A percentile compares a stretch with the other conserved stretches of the same genome.
phyloP scores from a whole-genome alignment of 1,140 invertebrate species.

The Scaptomyza pallida region DNA sequence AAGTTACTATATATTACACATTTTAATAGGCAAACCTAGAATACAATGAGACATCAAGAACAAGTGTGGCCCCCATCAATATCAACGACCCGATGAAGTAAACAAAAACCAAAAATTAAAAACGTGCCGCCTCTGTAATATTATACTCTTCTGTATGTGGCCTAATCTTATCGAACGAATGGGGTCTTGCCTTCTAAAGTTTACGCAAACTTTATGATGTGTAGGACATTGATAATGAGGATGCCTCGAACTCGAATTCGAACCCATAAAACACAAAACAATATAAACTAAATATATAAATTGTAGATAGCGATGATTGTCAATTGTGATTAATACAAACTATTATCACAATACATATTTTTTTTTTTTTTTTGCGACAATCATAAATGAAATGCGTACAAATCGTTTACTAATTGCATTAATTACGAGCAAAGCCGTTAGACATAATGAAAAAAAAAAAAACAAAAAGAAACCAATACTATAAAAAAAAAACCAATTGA shows the following conservation, averaged over 20 bases:
- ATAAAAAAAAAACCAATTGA: too few relatives aligned
- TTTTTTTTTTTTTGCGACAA: constrained; percentile 20
- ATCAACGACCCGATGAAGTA: constrained; percentile 34
- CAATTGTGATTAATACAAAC: constrained; percentile 14
- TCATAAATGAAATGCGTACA: constrained; percentile 62
- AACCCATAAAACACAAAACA: constrained; percentile 15
- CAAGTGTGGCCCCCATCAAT: constrained; percentile 5
- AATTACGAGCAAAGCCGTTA: constrained; percentile 57
- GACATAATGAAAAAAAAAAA: constrained; percentile 25
- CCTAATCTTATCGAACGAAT: constrained; percentile 39
- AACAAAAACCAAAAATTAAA: constrained; percentile 25
- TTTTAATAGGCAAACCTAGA: constrained; percentile 5
- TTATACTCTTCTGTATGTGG: constrained; percentile 27
- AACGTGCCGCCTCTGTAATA: constrained; percentile 45
- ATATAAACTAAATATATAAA: constrained; percentile 15
- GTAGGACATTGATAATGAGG: constrained; percentile 14
- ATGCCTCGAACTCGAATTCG: constrained; percentile 36
- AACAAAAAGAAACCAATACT: constrained; percentile 35
- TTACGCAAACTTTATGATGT: neutral
- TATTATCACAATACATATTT: constrained; percentile 6
- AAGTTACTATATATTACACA: constrained; percentile 24
- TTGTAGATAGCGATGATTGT: constrained; percentile 15
- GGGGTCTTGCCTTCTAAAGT: constrained; percentile 11
- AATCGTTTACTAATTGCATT: constrained; percentile 70
- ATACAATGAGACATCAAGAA: constrained; percentile 22